Conservation (phyloP, 2,797 vertebrate species). For the Silurus aristotelis region DNA sequence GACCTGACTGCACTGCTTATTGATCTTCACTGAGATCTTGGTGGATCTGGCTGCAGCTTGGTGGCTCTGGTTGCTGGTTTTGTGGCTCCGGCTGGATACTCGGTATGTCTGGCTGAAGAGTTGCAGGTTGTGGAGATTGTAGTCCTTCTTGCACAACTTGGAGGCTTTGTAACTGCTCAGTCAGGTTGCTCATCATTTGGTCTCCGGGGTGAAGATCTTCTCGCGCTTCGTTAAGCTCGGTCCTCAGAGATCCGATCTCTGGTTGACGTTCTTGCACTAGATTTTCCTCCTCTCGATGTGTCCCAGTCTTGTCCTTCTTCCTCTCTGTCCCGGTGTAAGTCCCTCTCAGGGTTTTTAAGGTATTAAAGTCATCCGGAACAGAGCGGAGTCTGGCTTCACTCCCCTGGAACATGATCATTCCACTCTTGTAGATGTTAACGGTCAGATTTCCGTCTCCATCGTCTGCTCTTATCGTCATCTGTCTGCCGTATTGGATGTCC, state of each 20-base stretch:
- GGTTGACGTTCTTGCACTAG: rapidly evolving
- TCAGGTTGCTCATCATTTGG: background rate
- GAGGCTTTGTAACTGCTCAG: background rate
- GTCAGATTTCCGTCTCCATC: rapidly evolving
- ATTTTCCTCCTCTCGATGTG: background rate
- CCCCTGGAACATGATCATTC: background rate
- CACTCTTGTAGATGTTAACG: background rate
- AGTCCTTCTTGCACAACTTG: background rate
- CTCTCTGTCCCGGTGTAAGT: background rate
- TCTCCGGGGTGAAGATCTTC: background rate
- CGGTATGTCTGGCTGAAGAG: too few species aligned
- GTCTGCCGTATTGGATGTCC: rapidly evolving
- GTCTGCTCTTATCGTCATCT: background rate
- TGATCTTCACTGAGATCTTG: too few species aligned
- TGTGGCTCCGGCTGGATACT: too few species aligned
- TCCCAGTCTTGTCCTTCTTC: background rate
- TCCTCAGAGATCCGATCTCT: background rate
- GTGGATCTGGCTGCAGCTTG: too few species aligned
- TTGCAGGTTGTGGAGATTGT: too few species aligned
- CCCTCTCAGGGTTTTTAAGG: background rate
- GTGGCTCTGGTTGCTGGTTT: too few species aligned
- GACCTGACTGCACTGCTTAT: too few species aligned
- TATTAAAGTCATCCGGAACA: background rate
- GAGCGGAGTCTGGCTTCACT: background rate
- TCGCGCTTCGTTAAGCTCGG: background rate